phyloP scores from a whole-genome alignment of 2,797 vertebrate species.

The Sebastolobus altivelis region DNA sequence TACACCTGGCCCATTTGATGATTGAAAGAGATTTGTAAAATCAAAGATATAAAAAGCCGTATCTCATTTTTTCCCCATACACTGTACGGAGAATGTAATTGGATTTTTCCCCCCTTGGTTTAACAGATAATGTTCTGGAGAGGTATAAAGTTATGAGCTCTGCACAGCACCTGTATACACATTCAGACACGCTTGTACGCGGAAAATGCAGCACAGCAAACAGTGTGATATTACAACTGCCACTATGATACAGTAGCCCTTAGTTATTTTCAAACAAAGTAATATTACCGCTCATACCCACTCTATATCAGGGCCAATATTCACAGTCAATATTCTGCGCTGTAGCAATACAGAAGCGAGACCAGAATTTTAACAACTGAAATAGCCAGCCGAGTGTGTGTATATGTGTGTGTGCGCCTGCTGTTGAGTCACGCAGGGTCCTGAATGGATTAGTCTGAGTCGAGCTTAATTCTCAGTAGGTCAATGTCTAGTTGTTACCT shows the following conservation, averaged over 20 bases:
- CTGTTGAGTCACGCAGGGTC: slow-evolving; percentile 69
- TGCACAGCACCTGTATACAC: slow-evolving; percentile 55
- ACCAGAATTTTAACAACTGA: slow-evolving; percentile 58
- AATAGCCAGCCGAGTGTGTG: slow-evolving; percentile 22
- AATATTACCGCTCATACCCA: slow-evolving; percentile 63
- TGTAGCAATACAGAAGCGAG: slow-evolving; percentile 45
- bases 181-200: slow-evolving; percentile 42
- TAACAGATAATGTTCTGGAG: slow-evolving; percentile 63
- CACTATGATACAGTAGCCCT: slow-evolving; percentile 38
- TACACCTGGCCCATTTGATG: slow-evolving; percentile 67
- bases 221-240: slow-evolving; percentile 65
- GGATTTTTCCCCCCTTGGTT: slow-evolving; percentile 68
- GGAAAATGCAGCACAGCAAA: slow-evolving; percentile 48
- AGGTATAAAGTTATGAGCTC: slow-evolving; percentile 61
- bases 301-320: slow-evolving; percentile 51
- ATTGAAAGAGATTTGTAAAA: slow-evolving; percentile 78
- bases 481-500: slow-evolving; percentile 49
- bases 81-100: slow-evolving; percentile 69
- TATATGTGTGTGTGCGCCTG: slow-evolving; percentile 7
- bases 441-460: slow-evolving; percentile 51
- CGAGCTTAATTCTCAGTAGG: slow-evolving; percentile 51
- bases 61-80: slow-evolving; percentile 66
- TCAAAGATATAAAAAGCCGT: slow-evolving; percentile 70
- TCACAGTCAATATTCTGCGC: slow-evolving; percentile 56
- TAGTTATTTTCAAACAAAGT: slow-evolving; percentile 58